These are phyloP conservation scores for Gymnodraco acuticeps DNA, from an alignment of 2,797 vertebrate genomes.

Conservation along the genomic window DNA sequence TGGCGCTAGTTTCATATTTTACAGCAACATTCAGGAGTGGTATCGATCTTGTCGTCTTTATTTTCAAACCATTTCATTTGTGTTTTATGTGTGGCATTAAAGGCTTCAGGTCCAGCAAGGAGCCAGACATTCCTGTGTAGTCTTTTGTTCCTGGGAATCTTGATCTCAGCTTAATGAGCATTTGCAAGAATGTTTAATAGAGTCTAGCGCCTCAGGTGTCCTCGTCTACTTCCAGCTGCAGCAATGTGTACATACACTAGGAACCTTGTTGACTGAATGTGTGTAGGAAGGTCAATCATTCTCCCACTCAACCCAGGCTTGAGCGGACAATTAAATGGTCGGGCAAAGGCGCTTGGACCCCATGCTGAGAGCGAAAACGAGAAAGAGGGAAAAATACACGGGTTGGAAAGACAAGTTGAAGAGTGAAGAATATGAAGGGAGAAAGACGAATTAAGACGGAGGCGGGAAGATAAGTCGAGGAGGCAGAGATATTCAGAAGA, in stretches of 20 bases:
- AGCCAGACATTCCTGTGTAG: constrained; percentile 62
- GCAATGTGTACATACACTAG: constrained; percentile 30
- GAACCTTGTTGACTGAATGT: constrained; percentile 10
- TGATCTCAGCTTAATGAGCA: constrained; percentile 61
- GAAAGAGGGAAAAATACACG: background rate
- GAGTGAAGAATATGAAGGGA: background rate
- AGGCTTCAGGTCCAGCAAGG: constrained; percentile 1
- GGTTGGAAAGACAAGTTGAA: background rate
- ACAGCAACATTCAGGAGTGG: background rate
- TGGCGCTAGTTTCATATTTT: background rate
- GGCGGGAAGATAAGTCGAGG: constrained; percentile 24
- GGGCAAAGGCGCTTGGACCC: constrained; percentile 21
- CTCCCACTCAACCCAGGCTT: constrained; percentile 10
- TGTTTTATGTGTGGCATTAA: constrained; percentile 23
- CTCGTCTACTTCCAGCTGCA: constrained; percentile 35
- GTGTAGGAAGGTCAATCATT: constrained; percentile 12
- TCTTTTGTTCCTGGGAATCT: constrained; percentile 45
- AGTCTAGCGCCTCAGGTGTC: constrained; percentile 38
- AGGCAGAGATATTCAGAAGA: constrained; percentile 27
- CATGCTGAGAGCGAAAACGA: constrained; percentile 34
- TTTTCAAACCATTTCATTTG: background rate
- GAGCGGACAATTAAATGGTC: constrained; percentile 8
- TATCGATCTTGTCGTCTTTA: background rate
- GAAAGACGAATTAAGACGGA: constrained; percentile 17
- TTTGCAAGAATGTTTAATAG: constrained; percentile 64